phyloP scores from a whole-genome alignment of 2,797 vertebrate genomes.

The Lophius americanus region DNA sequence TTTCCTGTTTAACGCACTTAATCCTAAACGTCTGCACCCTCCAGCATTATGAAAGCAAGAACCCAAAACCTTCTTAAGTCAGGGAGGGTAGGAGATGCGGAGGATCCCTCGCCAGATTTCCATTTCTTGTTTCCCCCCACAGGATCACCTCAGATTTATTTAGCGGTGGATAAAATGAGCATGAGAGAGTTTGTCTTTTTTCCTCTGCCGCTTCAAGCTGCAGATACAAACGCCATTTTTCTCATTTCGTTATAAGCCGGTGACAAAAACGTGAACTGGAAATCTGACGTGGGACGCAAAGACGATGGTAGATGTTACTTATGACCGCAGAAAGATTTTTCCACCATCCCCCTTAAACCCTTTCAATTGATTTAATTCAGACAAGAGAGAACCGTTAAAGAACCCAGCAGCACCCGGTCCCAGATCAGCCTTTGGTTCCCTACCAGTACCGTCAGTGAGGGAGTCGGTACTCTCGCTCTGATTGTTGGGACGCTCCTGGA shows the following conservation, averaged over 20 bases:
- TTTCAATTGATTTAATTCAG: background rate
- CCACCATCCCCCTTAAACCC: background rate
- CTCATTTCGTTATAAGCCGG: background rate
- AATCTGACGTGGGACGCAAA: slow-evolving; percentile 12
- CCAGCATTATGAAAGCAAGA: slow-evolving; percentile 27
- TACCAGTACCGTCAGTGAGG: slow-evolving; percentile 48
- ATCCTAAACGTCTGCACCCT: background rate
- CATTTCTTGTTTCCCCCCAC: background rate
- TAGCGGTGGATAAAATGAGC: slow-evolving; percentile 1
- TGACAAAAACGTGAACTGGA: background rate
- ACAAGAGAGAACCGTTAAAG: slow-evolving; percentile 1
- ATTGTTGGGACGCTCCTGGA: slow-evolving; percentile 80
- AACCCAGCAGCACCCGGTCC: slow-evolving; percentile 28
- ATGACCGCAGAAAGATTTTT: background rate
- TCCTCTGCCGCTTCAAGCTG: background rate
- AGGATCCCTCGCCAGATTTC: slow-evolving; percentile 6
- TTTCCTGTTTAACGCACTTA: background rate
- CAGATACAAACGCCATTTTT: background rate
- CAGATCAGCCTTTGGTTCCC: background rate
- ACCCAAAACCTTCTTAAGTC: background rate
- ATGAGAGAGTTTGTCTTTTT: background rate
- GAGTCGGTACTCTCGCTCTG: slow-evolving; percentile 73
- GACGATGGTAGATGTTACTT: background rate
- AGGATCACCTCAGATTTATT: background rate
- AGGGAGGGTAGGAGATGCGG: background rate